A percentile compares a stretch with the other conserved stretches of the same genome.
phyloP scores from a whole-genome alignment of 2,113 vertebrate species.

The Falcunculus frontatus region DNA sequence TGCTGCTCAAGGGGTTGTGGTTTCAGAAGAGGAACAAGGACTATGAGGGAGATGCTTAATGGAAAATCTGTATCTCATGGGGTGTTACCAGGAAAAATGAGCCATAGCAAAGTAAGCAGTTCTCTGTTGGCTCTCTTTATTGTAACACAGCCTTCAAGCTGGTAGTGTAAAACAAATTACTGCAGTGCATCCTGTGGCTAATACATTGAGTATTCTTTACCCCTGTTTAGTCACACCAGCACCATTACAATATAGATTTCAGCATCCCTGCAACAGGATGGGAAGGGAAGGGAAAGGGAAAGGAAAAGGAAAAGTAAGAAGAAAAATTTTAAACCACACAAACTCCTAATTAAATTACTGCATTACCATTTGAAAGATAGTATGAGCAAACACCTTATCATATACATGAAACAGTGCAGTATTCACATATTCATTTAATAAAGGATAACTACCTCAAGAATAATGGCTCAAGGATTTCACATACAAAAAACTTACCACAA shows the following conservation, averaged over 20 bases:
- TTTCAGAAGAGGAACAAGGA: not conserved
- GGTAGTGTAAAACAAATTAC: not conserved
- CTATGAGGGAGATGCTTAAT: not conserved
- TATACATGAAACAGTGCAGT: not conserved
- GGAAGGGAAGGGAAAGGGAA: too few species aligned
- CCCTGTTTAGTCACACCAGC: not conserved
- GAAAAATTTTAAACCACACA: not conserved
- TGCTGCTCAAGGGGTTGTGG: not conserved
- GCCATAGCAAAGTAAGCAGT: not conserved
- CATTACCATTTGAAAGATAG: not conserved
- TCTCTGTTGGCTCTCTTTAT: not conserved
- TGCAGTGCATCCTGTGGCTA: not conserved
- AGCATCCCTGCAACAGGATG: not conserved
- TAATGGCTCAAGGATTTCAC: not conserved
- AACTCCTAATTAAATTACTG: not conserved
- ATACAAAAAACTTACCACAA: not conserved
- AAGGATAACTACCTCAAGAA: not conserved
- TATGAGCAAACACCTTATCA: not conserved
- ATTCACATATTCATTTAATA: not conserved
- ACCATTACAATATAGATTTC: not conserved
- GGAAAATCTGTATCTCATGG: not conserved
- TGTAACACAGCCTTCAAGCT: not conserved
- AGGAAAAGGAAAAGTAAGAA: rapidly evolving
- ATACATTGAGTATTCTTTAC: not conserved
- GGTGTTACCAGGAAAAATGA: not conserved